A percentile compares a stretch with the other conserved stretches of the same genome.
phyloP scores from a whole-genome alignment of 2,888 invertebrate genomes.

The Mycogona germanica region DNA sequence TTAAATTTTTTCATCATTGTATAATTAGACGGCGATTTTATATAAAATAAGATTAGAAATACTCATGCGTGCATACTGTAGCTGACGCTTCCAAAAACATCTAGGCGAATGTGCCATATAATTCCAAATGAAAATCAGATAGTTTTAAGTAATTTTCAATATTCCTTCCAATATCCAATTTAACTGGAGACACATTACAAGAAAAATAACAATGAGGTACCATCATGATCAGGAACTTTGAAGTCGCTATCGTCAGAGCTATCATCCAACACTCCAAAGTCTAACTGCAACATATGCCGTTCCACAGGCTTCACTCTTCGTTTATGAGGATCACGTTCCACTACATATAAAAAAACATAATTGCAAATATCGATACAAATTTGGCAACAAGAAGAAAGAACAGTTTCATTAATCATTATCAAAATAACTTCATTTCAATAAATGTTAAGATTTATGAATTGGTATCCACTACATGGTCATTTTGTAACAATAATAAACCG shows the following conservation, averaged over 20 bases:
- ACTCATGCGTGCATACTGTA: background rate
- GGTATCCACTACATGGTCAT: background rate
- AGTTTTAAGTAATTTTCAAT: background rate
- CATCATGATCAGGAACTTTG: slow-evolving; percentile 43
- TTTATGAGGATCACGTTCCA: slow-evolving; percentile 63
- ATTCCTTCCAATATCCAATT: background rate
- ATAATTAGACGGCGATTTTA: too few relatives aligned
- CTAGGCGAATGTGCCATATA: too few relatives aligned
- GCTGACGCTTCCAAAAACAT: background rate
- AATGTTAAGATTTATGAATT: background rate
- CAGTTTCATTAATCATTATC: background rate
- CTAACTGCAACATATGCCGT: slow-evolving; percentile 33
- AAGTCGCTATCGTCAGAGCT: slow-evolving; percentile 94
- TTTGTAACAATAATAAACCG: background rate
- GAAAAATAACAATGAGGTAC: slow-evolving; percentile 12
- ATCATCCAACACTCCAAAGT: slow-evolving; percentile 58
- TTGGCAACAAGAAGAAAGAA: background rate
- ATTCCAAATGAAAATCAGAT: too few relatives aligned
- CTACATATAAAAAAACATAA: slow-evolving; percentile 19
- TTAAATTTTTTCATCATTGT: too few relatives aligned
- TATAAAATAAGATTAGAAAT: background rate
- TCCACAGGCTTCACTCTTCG: slow-evolving; percentile 62
- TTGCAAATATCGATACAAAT: slow-evolving; percentile 1
- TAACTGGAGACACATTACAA: background rate
- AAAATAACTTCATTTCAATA: background rate